phyloP scores from a whole-genome alignment of 2,113 vertebrate genomes.

The Vimba vimba region DNA sequence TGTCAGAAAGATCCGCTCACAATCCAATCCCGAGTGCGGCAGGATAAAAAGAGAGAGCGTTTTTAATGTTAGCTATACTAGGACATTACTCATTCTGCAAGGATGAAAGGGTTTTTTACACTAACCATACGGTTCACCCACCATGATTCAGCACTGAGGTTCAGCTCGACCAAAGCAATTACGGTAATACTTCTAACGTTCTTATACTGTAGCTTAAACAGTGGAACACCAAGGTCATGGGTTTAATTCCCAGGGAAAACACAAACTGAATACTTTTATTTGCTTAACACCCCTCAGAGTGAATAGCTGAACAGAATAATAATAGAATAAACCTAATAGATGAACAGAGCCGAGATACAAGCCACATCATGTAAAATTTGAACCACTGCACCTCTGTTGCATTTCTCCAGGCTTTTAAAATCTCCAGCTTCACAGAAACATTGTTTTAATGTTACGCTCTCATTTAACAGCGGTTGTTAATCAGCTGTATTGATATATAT shows the following conservation, averaged over 20 bases:
- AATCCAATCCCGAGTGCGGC: conserved; percentile 2
- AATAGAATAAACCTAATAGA: no score
- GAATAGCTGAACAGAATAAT: no score
- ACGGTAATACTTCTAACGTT: neutral
- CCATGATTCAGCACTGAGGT: neutral
- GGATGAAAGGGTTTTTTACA: neutral
- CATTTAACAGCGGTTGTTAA: neutral
- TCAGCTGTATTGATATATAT: conserved; percentile 24
- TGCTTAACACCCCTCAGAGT: no score
- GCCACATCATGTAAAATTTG: neutral
- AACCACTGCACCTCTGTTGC: neutral
- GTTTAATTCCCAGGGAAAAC: neutral
- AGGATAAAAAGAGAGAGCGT: neutral
- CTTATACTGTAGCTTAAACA: neutral
- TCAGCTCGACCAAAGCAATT: neutral
- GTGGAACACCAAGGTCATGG: neutral
- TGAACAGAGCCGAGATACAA: neutral
- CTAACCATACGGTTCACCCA: neutral
- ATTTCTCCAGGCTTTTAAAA: neutral
- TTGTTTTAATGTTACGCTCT: neutral
- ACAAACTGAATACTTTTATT: no score
- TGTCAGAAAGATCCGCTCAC: conserved; percentile 12
- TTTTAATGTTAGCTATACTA: neutral
- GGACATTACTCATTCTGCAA: neutral
- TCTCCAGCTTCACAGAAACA: neutral